Evolutionary conservation across 2,888 invertebrate genomes (phyloP), one percentile per base, ranked within the genome.

Genomic region (Athalia rosae): DNA sequence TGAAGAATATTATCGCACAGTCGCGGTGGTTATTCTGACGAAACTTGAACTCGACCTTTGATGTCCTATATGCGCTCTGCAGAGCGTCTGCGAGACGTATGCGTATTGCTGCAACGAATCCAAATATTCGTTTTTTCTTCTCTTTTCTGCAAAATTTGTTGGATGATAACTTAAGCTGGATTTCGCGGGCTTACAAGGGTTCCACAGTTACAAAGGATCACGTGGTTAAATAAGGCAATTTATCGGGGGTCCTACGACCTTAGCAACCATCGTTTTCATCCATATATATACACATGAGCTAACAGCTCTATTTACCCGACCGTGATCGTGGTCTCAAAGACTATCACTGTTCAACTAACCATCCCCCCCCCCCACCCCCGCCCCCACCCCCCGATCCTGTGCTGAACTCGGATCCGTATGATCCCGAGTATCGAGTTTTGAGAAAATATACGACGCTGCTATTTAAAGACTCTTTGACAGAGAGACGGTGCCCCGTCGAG

Each of bases 181-280:
- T 63, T 63, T 45, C 28, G 48, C 67, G 77, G 73, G 73, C 62
- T 77, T 77, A 77, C 73, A 73, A 77, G 73, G 77, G 77, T 73
- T 62, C 73, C 48, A 62, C 71, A 45, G 73, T 77, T 77, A 73
- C 77, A 63, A 71, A 77, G 77, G 77, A 71, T 77, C 77, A 73
- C 77, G 71, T 50, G 53, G 62, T 53, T 50, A 71, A 71, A 77
- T 63, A 56, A 77, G 77, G 77, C 77, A 63, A 73, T 77, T 69
- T 77, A 73, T 77, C 63, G 62, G 48, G 28, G 77, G 77, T 77
- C 73, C 62, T 77, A 77, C 77, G 62, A 43, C 61, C 74, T 74
- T 13, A 74, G 59, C 41, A 28, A 74, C 47, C 74, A 15, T 45
- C 11, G 61, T 74, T 71, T 28, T 74, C 50, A 28, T 74, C 61